A percentile compares a stretch with the other conserved stretches of the same genome.
phyloP scores from a whole-genome alignment of 1,140 invertebrate genomes.

The Rhagoletis zephyria region DNA sequence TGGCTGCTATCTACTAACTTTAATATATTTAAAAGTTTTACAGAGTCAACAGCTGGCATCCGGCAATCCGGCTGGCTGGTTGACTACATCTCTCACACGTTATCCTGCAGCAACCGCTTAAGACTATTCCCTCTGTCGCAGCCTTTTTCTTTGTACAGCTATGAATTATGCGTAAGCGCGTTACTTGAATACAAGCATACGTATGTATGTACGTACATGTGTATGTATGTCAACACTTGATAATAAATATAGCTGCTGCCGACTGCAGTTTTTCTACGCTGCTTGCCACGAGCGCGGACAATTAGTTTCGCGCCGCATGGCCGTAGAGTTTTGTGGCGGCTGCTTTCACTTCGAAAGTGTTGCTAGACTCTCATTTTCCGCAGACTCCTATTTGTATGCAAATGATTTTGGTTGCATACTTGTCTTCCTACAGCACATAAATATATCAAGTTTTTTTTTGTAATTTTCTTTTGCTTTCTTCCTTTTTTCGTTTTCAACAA shows the following conservation, averaged over 20 bases:
- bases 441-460: background rate
- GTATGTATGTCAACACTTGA: too few relatives aligned
- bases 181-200: background rate
- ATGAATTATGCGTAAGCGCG: slow-evolving; percentile 44
- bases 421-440: background rate
- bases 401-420: background rate
- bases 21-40: slow-evolving; percentile 50
- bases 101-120: background rate
- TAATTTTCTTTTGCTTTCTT: background rate
- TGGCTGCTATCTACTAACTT: background rate
- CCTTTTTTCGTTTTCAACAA: background rate
- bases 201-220: background rate
- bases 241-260: too few relatives aligned
- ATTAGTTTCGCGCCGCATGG: background rate
- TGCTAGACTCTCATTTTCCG: background rate
- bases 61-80: slow-evolving; percentile 1
- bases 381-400: background rate
- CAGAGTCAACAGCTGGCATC: slow-evolving; percentile 46
- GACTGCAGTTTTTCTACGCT: background rate
- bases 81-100: background rate
- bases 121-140: background rate
- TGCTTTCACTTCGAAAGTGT: slow-evolving; percentile 10
- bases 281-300: background rate
- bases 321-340: background rate
- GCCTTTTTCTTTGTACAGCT: background rate